Percentiles rank a stretch among this genome's conserved stretches.
Evolutionary conservation across 2,113 vertebrate species (phyloP).

Genomic region (Lanius ludovicianus): DNA sequence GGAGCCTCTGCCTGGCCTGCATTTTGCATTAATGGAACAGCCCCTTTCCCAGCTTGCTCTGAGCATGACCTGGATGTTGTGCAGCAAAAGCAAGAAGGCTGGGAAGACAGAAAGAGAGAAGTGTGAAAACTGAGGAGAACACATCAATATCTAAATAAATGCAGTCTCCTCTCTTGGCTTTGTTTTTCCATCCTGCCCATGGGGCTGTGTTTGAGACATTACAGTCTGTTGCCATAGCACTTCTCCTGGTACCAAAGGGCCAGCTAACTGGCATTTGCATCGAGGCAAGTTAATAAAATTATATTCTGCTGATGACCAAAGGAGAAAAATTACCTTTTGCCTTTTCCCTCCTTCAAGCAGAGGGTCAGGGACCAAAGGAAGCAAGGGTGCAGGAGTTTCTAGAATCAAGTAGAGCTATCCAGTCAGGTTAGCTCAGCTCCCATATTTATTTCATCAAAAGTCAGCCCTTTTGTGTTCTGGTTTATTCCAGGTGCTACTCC

Average conservation of each 20-base stretch:
- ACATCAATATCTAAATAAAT: background rate
- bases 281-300: background rate
- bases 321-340: background rate
- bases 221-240: background rate
- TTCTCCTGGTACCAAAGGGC: background rate
- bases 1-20: background rate
- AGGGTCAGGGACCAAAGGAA: background rate
- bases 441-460: background rate
- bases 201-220: constrained; percentile 11
- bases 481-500: background rate
- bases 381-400: background rate
- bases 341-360: background rate
- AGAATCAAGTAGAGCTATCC: background rate
- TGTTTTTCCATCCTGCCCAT: background rate
- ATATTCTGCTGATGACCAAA: background rate
- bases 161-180: background rate
- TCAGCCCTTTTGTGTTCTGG: background rate
- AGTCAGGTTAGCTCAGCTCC: background rate
- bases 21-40: background rate
- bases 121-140: background rate
- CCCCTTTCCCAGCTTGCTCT: background rate
- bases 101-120: background rate
- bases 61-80: background rate
- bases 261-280: background rate
- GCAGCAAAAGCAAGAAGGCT: background rate